Conservation (phyloP, 2,888 invertebrate genomes). For the Nephrotoma guestfalica region DNA sequence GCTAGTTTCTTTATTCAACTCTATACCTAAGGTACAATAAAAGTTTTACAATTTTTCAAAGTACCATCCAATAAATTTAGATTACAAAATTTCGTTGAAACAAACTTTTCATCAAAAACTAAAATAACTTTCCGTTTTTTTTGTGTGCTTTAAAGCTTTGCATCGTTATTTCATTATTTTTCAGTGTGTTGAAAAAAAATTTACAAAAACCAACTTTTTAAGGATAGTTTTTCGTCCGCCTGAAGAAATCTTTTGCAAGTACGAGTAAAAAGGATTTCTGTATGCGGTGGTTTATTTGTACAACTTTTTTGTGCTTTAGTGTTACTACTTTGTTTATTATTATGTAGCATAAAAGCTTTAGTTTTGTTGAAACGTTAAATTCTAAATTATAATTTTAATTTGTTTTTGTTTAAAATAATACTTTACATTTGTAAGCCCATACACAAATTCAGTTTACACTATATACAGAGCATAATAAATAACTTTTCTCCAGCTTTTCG, state of each 20-base stretch:
- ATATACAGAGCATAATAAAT: background rate
- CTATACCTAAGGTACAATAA: no score
- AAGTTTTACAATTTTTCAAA: no score
- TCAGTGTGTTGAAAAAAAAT: background rate
- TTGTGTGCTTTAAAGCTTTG: no score
- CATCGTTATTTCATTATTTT: no score
- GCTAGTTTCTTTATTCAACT: no score
- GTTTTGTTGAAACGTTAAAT: background rate
- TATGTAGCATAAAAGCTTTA: background rate
- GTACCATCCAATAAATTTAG: no score
- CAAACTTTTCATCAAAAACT: no score
- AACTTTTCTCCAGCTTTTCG: background rate
- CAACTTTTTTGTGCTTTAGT: background rate
- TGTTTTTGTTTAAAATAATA: background rate
- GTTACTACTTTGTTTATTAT: background rate
- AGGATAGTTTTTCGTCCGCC: background rate
- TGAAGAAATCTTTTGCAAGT: background rate
- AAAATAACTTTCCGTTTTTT: no score
- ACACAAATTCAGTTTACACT: background rate
- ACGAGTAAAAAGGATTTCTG: background rate
- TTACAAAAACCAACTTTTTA: background rate
- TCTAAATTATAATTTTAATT: background rate
- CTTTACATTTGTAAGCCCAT: background rate
- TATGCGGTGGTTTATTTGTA: background rate
- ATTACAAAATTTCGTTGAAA: no score